Evolutionary conservation across 2,797 vertebrate species (phyloP).

Genomic region (Sciaenops ocellatus): DNA sequence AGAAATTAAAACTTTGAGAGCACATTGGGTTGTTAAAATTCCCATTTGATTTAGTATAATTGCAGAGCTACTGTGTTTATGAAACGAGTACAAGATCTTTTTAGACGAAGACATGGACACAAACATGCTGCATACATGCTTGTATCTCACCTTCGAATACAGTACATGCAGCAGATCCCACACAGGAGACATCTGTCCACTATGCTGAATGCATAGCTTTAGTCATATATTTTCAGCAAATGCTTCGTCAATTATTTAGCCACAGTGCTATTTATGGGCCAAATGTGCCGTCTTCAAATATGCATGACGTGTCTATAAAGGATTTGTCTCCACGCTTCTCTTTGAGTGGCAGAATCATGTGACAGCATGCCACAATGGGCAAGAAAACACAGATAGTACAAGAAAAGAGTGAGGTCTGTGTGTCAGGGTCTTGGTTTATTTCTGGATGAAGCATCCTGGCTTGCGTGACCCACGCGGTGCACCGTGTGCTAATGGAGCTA

Average conservation of each 20-base stretch:
- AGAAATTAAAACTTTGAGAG: background rate
- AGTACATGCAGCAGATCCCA: constrained; percentile 24
- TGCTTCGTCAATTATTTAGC: constrained; percentile 80
- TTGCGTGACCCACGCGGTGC: constrained; percentile 46
- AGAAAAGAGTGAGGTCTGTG: constrained; percentile 59
- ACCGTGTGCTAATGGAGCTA: constrained; percentile 32
- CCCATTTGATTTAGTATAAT: constrained; percentile 10
- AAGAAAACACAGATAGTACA: constrained; percentile 55
- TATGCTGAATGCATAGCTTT: constrained; percentile 43
- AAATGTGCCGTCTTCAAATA: constrained; percentile 81
- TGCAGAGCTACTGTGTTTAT: constrained; percentile 6
- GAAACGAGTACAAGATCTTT: constrained; percentile 5
- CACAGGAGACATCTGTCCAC: constrained; percentile 46
- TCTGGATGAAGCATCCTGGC: constrained; percentile 36
- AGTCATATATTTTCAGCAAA: constrained; percentile 75
- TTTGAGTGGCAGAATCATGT: constrained; percentile 66
- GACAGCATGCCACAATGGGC: constrained; percentile 32
- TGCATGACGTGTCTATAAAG: constrained; percentile 79
- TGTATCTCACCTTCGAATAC: constrained; percentile 13
- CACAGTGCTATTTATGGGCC: constrained; percentile 76
- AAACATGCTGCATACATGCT: constrained; percentile 26
- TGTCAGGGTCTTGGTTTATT: constrained; percentile 67
- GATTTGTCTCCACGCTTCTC: constrained; percentile 69
- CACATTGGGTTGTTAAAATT: background rate
- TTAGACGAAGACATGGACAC: background rate